A percentile compares a stretch with the other conserved stretches of the same genome.
Conservation (phyloP, 1,140 invertebrate species). For the Trialeurodes vaporariorum region DNA sequence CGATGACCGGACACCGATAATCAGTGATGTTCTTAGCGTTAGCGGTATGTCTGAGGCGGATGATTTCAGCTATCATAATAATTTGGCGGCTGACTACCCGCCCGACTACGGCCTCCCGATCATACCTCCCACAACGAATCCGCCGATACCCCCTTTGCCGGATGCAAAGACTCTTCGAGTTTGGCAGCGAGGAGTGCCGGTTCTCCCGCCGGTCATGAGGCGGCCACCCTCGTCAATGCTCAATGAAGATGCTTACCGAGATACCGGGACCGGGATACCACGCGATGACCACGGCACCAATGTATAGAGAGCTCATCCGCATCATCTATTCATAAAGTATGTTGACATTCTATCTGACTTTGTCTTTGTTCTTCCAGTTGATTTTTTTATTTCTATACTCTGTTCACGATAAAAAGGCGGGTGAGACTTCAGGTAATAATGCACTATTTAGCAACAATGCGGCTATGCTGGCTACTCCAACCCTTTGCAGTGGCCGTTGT, state of each 20-base stretch:
- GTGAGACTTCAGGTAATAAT: too few relatives aligned
- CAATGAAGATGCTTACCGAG: background rate
- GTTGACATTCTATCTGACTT: background rate
- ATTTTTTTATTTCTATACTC: too few relatives aligned
- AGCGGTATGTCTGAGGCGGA: conserved; percentile 4
- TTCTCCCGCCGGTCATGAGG: conserved; percentile 18
- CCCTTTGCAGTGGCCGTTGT: background rate
- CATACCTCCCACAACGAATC: conserved; percentile 16
- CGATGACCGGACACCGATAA: conserved; percentile 18
- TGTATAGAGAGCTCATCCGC: background rate
- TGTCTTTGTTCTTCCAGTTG: too few relatives aligned
- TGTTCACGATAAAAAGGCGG: too few relatives aligned
- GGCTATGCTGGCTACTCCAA: too few relatives aligned
- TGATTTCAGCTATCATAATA: conserved; percentile 11
- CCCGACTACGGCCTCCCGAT: conserved; percentile 33
- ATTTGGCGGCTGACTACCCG: conserved; percentile 27
- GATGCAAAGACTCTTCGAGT: conserved; percentile 20
- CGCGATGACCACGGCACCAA: background rate
- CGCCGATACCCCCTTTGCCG: conserved; percentile 4
- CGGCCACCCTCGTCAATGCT: conserved; percentile 12
- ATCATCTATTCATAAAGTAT: background rate
- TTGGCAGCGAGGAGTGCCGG: conserved; percentile 23
- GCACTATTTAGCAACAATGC: too few relatives aligned
- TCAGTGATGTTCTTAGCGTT: conserved; percentile 2
- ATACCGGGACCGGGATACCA: too few relatives aligned